Evolutionary conservation across 2,797 vertebrate species (phyloP).

Genomic region (Hybognathus amarus): DNA sequence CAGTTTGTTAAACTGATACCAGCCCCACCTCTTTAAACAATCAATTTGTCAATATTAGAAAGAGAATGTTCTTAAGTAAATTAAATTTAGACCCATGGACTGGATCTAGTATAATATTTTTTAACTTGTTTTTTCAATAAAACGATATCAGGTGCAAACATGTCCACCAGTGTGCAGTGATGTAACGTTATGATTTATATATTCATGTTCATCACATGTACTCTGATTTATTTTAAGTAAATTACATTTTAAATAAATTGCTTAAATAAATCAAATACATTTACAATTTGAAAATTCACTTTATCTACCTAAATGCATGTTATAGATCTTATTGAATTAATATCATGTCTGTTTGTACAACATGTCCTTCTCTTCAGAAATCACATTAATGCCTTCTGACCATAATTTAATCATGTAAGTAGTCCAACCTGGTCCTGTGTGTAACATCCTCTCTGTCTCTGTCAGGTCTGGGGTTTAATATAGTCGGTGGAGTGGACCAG

Average conservation of each 20-base stretch:
- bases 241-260: not conserved
- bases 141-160: not conserved
- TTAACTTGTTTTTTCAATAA: not conserved
- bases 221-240: not conserved
- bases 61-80: not conserved
- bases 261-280: not conserved
- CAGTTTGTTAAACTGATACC: not conserved
- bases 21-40: not conserved
- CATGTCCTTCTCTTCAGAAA: not conserved
- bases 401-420: not conserved
- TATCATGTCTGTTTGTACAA: not conserved
- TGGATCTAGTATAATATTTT: not conserved
- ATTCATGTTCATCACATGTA: too few species aligned
- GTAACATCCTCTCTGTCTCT: conserved; percentile 57
- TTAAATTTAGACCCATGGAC: too few species aligned
- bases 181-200: not conserved
- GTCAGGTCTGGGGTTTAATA: conserved; percentile 96
- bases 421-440: not conserved
- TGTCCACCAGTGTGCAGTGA: not conserved
- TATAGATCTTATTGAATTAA: too few species aligned
- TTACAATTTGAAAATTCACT: not conserved
- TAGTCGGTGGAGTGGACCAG: conserved; percentile 93
- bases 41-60: not conserved
- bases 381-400: not conserved
- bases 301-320: not conserved